Evolutionary conservation across 2,113 vertebrate species (phyloP).

Genomic region (Pelobates fuscus): DNA sequence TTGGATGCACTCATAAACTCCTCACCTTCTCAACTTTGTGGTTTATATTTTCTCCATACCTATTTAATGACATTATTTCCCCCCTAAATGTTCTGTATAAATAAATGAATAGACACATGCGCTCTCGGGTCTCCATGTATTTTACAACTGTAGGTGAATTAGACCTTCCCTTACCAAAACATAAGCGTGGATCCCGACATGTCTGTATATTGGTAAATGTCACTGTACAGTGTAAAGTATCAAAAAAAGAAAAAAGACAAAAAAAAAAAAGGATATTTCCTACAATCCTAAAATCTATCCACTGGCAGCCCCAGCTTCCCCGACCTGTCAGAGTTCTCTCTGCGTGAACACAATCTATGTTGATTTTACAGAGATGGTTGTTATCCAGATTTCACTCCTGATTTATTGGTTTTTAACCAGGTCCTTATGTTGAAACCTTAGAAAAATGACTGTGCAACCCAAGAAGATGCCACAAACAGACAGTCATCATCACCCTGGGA

Average conservation of each 20-base stretch:
- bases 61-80: no score
- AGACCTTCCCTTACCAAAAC: no score
- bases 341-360: conserved; percentile 79
- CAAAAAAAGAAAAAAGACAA: conserved; percentile 43
- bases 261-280: conserved; percentile 34
- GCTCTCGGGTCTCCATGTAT: no score
- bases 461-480: conserved; percentile 54
- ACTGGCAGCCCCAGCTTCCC: conserved; percentile 65
- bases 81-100: no score
- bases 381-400: conserved; percentile 81
- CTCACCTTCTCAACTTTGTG: no score
- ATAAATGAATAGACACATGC: no score
- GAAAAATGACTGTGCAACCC: conserved; percentile 60
- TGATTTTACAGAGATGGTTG: conserved; percentile 83
- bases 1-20: no score
- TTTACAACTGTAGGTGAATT: no score
- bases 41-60: no score
- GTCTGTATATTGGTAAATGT: no score
- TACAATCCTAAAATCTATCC: conserved; percentile 58
- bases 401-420: conserved; percentile 87
- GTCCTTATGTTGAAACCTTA: conserved; percentile 72
- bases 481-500: conserved; percentile 33
- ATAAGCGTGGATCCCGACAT: no score
- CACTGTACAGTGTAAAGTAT: conserved; percentile 1
- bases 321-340: conserved; percentile 70